Percentiles rank a stretch among this genome's conserved stretches.
These are phyloP conservation scores for Siniperca chuatsi DNA, from an alignment of 2,113 vertebrate genomes.

Conservation along the genomic window DNA sequence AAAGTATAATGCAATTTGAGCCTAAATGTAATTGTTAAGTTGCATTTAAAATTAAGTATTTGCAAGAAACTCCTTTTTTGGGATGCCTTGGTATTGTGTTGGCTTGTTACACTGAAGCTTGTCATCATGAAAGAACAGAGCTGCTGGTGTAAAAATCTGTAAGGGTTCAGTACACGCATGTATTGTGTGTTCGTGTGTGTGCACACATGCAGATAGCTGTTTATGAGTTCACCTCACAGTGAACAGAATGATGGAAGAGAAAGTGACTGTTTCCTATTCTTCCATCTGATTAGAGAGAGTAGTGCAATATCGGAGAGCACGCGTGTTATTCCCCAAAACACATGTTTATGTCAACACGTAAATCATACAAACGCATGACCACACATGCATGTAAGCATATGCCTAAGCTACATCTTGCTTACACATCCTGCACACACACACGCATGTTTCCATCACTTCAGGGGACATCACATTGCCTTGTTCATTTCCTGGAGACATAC, in stretches of 20 bases:
- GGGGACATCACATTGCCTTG: not conserved
- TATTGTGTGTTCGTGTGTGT: not conserved
- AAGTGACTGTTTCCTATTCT: not conserved
- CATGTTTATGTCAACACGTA: not conserved
- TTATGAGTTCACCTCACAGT: slow-evolving; percentile 8
- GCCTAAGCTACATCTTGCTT: not conserved
- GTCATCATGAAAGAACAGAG: not conserved
- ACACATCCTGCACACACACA: not conserved
- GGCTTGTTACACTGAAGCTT: not conserved
- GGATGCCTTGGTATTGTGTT: not conserved
- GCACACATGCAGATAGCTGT: not conserved
- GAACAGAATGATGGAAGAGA: not conserved
- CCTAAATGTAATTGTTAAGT: not conserved
- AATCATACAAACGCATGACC: not conserved
- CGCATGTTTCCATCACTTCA: too few species aligned
- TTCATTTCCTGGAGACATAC: too few species aligned
- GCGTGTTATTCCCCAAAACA: not conserved
- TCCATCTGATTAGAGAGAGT: slow-evolving; percentile 15
- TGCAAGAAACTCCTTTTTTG: not conserved
- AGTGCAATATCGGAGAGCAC: not conserved
- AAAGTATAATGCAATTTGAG: not conserved
- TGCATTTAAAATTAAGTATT: not conserved
- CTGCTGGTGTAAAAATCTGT: not conserved
- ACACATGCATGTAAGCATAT: not conserved
- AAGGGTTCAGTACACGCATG: not conserved